Evolutionary conservation across 2,888 invertebrate species (phyloP).

Genomic region (Falcaria lacertinaria): DNA sequence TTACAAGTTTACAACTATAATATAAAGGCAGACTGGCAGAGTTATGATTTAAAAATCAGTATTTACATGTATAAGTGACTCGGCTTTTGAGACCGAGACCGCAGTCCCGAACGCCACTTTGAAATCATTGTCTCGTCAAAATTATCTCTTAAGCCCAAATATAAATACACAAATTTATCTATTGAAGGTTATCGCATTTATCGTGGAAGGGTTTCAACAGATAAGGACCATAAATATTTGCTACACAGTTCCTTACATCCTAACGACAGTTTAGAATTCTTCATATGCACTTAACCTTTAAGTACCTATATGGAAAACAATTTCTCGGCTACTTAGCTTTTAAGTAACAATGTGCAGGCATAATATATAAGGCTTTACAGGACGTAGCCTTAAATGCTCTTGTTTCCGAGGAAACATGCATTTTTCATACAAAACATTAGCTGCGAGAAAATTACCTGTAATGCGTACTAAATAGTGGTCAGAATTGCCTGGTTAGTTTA

Average conservation of each 20-base stretch:
- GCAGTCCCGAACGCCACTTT: too few relatives aligned
- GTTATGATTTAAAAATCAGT: too few relatives aligned
- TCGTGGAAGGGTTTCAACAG: not conserved
- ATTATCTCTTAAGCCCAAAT: too few relatives aligned
- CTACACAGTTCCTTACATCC: constrained; percentile 11
- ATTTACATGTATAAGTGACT: too few relatives aligned
- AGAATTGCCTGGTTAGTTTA: constrained; percentile 55
- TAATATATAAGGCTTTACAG: constrained; percentile 63
- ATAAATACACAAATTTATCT: too few relatives aligned
- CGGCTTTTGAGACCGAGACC: too few relatives aligned
- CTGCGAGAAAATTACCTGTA: constrained; percentile 58
- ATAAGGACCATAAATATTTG: not conserved
- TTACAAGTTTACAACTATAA: too few relatives aligned
- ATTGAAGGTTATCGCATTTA: too few relatives aligned
- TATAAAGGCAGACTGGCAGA: too few relatives aligned
- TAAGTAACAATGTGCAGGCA: constrained; percentile 55
- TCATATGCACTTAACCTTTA: constrained; percentile 39
- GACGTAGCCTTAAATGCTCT: constrained; percentile 62
- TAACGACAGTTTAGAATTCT: constrained; percentile 48
- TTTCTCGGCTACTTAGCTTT: constrained; percentile 70
- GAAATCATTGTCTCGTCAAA: too few relatives aligned
- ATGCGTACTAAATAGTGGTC: constrained; percentile 36
- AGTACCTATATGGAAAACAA: constrained; percentile 63
- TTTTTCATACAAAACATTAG: constrained; percentile 52
- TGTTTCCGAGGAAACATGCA: constrained; percentile 64